Conservation (phyloP, 2,113 vertebrate genomes). For the Cynocephalus volans region DNA sequence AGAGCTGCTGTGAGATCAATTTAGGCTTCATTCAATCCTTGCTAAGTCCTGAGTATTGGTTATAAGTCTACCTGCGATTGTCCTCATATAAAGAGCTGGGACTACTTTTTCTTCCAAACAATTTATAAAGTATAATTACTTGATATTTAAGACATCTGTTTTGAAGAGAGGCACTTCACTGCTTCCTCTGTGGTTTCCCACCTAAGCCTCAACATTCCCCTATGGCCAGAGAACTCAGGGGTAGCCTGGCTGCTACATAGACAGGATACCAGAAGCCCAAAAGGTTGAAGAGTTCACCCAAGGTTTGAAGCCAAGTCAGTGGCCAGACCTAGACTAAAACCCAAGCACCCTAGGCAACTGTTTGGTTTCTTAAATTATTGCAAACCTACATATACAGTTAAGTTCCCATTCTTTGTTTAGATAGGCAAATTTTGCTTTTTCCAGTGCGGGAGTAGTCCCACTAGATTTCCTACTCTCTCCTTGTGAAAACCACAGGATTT, state of each 20-base stretch:
- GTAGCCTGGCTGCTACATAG: neutral
- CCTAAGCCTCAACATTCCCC: no score
- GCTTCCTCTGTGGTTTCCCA: neutral
- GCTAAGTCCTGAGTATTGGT: neutral
- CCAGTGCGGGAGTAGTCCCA: neutral
- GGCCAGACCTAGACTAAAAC: neutral
- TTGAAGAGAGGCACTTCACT: neutral
- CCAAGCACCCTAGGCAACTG: neutral
- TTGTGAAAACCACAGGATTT: neutral
- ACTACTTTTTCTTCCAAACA: neutral
- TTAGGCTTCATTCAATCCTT: neutral
- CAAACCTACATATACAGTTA: neutral
- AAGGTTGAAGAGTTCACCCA: neutral
- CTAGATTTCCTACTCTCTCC: neutral
- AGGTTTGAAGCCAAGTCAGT: neutral
- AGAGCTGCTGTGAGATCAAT: conserved; percentile 51
- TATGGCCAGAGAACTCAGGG: neutral
- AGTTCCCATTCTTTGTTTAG: neutral
- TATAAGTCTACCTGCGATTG: neutral
- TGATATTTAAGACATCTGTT: neutral
- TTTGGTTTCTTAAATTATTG: neutral
- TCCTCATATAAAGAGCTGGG: neutral
- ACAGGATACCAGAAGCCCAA: neutral
- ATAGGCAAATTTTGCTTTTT: neutral
- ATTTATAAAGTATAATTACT: neutral